phyloP scores from a whole-genome alignment of 1,140 invertebrate genomes.

The Drosophila baimaii region DNA sequence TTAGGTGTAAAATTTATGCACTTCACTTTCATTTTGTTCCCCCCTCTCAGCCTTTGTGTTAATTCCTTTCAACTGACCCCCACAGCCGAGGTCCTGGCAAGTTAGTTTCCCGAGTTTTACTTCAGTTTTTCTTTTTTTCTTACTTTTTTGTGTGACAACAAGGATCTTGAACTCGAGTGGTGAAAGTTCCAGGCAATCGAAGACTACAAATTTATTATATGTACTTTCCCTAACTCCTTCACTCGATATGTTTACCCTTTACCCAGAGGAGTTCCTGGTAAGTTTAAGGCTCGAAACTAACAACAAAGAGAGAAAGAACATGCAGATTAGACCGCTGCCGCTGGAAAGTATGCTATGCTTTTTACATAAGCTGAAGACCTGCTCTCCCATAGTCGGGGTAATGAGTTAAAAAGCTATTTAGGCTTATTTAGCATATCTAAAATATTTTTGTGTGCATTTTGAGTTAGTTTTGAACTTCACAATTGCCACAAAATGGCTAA shows the following conservation, averaged over 20 bases:
- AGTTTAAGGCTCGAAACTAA: not conserved
- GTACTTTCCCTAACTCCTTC: not conserved
- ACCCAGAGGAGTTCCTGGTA: not conserved
- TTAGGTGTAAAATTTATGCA: constrained; percentile 83
- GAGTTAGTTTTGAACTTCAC: not conserved
- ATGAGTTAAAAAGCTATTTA: too few relatives aligned
- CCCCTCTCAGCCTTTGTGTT: constrained; percentile 32
- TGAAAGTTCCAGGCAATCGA: constrained; percentile 12
- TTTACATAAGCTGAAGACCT: not conserved
- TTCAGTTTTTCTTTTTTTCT: not conserved
- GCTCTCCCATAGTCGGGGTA: not conserved
- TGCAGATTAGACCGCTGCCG: too few relatives aligned
- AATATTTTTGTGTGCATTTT: not conserved
- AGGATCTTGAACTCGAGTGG: constrained; percentile 12
- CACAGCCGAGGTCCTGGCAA: not conserved
- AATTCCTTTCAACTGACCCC: constrained; percentile 34
- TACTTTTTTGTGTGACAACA: not conserved
- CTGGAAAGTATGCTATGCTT: not conserved
- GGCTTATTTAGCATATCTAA: not conserved
- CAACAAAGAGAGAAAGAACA: too few relatives aligned
- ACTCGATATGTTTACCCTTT: not conserved
- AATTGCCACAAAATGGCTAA: constrained; percentile 7
- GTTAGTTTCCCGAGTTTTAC: constrained; percentile 9
- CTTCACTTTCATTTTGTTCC: constrained; percentile 70
- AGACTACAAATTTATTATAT: not conserved